These are phyloP conservation scores for Sarcophaga rosellei DNA, from an alignment of 2,888 invertebrate genomes.

Conservation along the genomic window DNA sequence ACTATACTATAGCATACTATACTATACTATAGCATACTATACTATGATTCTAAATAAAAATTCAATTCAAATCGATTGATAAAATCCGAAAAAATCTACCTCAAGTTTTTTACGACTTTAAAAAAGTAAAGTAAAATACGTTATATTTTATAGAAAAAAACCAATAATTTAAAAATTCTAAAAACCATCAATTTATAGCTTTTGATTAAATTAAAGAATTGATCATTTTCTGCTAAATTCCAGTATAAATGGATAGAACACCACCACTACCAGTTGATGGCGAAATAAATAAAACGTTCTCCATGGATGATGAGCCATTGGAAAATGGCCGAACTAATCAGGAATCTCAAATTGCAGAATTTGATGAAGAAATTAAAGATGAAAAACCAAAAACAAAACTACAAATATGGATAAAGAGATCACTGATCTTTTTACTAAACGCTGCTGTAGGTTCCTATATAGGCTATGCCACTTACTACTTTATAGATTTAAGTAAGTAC, in stretches of 20 bases:
- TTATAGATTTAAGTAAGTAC: conserved; percentile 74
- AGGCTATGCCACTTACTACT: conserved; percentile 78
- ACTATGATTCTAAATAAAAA: too few relatives aligned
- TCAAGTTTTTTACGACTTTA: too few relatives aligned
- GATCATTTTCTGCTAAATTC: conserved; percentile 31
- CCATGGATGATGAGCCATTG: conserved; percentile 71
- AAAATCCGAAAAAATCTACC: too few relatives aligned
- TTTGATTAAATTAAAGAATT: too few relatives aligned
- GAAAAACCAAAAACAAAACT: conserved; percentile 6
- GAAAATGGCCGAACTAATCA: conserved; percentile 52
- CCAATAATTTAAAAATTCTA: too few relatives aligned
- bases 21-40: too few relatives aligned
- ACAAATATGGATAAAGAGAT: conserved; percentile 17
- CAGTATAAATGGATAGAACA: conserved; percentile 70
- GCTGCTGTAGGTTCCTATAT: conserved; percentile 76
- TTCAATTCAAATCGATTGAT: too few relatives aligned
- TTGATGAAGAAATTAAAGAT: conserved; percentile 53
- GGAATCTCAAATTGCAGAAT: conserved; percentile 69
- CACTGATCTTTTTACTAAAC: conserved; percentile 71
- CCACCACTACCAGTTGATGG: conserved; percentile 68
- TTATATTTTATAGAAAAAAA: too few relatives aligned
- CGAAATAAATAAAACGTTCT: conserved; percentile 73
- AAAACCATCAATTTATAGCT: too few relatives aligned
- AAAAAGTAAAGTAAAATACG: too few relatives aligned
- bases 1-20: too few relatives aligned